Base-by-base conservation (phyloP, 2,888 invertebrate genomes). In the Chrysotoxum bicinctum region DNA sequence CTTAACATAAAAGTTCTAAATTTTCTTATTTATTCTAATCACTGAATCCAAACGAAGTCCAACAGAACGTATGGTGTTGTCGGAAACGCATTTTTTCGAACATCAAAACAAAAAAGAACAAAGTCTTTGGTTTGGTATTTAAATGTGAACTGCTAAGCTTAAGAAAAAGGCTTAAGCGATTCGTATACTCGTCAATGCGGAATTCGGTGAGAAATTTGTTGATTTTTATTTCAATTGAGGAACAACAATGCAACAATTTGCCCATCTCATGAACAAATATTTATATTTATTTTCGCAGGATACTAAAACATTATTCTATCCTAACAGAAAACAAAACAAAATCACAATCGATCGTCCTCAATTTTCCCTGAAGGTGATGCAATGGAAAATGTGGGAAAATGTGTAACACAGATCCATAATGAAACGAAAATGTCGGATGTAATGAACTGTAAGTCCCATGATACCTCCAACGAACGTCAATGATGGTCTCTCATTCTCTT, bases 401-500 rank as follows among this genome's bases (percentile, higher is more conserved):
- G 35, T 66, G 66, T 66, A 48, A 14, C 35, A 66, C 50, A 50
- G 50, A 66, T 66, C 66, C 50, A 35, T 50, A 66, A 66, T 66
- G 66, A 66, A 66, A 66, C 50, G 26, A 64, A 74, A 74, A 74
- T 50, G 50, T 60, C 52, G 54, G 64, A 64, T 75, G 43, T 66
- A 66, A 66, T 75, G 66, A 75, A 66, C 54, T 75, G 43, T 43
- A 66, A 75, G 74, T 64, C 66, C 62, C 66, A 75, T 66, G 66
- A 75, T 75, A 45, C 74, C 66, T 52, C 45, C 74, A 54, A 62
- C 74, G n/a, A 26, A 4, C 26, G 26, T 35, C 64, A 66, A 45
- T 32, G 43, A 54, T 45, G 54, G 54, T 50, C 54, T 54, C 54
- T 45, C 64, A 50, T 30, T 52, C 62, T 45, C 8, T 48, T 26